Percentiles rank a stretch among this genome's conserved stretches.
Conservation (phyloP, 1,140 invertebrate species). For the Bombus huntii region DNA sequence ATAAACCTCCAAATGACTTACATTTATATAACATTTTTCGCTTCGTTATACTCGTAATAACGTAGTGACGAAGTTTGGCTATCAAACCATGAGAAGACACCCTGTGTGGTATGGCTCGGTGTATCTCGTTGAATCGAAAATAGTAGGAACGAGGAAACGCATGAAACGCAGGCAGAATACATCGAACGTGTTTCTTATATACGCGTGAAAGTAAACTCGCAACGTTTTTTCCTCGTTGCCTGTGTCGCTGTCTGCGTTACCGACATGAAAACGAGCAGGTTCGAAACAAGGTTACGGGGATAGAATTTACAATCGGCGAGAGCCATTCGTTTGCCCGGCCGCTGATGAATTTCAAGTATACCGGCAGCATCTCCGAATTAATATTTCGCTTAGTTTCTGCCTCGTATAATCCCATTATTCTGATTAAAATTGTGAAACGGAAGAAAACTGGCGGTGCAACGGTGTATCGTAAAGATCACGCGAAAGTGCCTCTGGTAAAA, state of each 20-base stretch:
- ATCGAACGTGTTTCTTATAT: slow-evolving; percentile 2
- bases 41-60: too few relatives aligned
- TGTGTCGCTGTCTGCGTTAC: not conserved
- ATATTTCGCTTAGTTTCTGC: not conserved
- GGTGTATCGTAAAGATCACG: not conserved
- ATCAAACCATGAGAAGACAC: too few relatives aligned
- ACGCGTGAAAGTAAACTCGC: not conserved
- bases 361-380: not conserved
- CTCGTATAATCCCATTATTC: not conserved
- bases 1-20: too few relatives aligned
- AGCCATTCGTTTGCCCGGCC: not conserved
- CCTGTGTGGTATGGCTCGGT: too few relatives aligned
- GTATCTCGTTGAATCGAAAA: not conserved
- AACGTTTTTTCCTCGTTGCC: not conserved
- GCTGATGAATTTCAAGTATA: not conserved
- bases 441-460: not conserved
- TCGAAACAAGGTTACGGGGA: not conserved
- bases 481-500: not conserved
- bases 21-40: too few relatives aligned
- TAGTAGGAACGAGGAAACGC: not conserved
- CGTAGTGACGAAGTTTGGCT: too few relatives aligned
- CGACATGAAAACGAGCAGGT: slow-evolving; percentile 18
- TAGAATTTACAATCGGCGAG: not conserved
- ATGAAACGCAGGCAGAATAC: slow-evolving; percentile 3
- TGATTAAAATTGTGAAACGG: not conserved